Conservation (phyloP, 23 tunicate genomes). For the Diplosoma virens region DNA sequence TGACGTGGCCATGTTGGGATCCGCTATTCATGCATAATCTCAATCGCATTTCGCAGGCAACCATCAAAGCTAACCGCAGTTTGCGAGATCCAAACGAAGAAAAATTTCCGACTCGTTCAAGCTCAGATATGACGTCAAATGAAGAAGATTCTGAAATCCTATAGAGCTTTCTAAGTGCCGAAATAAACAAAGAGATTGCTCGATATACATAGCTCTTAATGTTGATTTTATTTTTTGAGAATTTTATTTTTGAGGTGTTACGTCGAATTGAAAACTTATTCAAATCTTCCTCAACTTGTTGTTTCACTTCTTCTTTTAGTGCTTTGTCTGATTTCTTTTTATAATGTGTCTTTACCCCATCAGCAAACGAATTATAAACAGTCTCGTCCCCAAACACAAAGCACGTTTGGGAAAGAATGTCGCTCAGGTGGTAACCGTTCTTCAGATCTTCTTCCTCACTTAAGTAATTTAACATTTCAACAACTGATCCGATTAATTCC, state of each 20-base stretch:
- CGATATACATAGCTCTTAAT: not conserved
- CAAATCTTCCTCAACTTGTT: not conserved
- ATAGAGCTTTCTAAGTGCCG: not conserved
- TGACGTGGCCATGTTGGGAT: not conserved
- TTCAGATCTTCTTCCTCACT: conserved; percentile 5
- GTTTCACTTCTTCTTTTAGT: not conserved
- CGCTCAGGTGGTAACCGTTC: conserved; percentile 42
- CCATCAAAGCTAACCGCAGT: not conserved
- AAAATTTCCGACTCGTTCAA: not conserved
- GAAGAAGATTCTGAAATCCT: not conserved
- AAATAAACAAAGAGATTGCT: not conserved
- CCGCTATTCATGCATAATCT: not conserved
- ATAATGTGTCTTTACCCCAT: too few relatives aligned
- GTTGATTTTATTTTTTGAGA: not conserved
- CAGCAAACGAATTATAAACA: not conserved
- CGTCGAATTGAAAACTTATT: too few relatives aligned
- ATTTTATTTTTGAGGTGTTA: too few relatives aligned
- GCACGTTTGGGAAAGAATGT: conserved; percentile 14
- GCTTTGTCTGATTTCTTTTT: too few relatives aligned
- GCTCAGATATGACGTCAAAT: not conserved
- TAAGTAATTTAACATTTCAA: conserved; percentile 34
- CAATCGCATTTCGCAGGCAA: conserved; percentile 4
- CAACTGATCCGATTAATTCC: conserved; percentile 33
- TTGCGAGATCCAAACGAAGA: not conserved
- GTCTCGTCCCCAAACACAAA: conserved; percentile 18